Percentiles rank a stretch among this genome's conserved stretches.
Evolutionary conservation across 2,888 invertebrate genomes (phyloP).

Genomic region (Brenthis daphne): DNA sequence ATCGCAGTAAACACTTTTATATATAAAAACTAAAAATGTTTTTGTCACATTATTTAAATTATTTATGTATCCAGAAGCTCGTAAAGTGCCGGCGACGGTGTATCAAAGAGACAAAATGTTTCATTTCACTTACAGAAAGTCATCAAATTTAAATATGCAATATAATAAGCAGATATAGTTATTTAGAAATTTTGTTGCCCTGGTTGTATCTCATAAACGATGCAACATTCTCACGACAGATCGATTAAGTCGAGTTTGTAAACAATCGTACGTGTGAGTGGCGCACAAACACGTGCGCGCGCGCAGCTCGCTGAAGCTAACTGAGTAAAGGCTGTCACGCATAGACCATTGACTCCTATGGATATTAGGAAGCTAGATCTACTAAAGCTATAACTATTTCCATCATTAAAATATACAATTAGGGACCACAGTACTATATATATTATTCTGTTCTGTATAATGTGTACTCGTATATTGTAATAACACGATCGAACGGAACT

Average conservation of each 20-base stretch:
- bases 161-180: constrained; percentile 8
- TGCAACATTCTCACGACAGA: constrained; percentile 46
- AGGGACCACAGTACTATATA: background rate
- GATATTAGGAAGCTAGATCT: constrained; percentile 24
- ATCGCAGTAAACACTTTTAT: constrained; percentile 65
- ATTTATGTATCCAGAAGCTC: constrained; percentile 68
- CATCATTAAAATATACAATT: background rate
- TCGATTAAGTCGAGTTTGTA: constrained; percentile 54
- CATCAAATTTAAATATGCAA: constrained; percentile 55
- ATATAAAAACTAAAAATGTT: constrained; percentile 66
- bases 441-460: too few species aligned
- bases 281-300: constrained; percentile 69
- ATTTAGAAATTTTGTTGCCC: background rate
- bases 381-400: background rate
- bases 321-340: constrained; percentile 70
- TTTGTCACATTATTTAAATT: constrained; percentile 76
- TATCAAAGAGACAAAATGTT: constrained; percentile 67
- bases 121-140: constrained; percentile 73
- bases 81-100: constrained; percentile 61
- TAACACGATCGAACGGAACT: too few species aligned
- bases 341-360: constrained; percentile 57
- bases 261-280: constrained; percentile 60
- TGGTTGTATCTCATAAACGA: constrained; percentile 18
- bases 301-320: constrained; percentile 71
- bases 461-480: too few species aligned